These are phyloP conservation scores for Brachionus rubens DNA, from an alignment of 1,140 invertebrate species.

Conservation along the genomic window DNA sequence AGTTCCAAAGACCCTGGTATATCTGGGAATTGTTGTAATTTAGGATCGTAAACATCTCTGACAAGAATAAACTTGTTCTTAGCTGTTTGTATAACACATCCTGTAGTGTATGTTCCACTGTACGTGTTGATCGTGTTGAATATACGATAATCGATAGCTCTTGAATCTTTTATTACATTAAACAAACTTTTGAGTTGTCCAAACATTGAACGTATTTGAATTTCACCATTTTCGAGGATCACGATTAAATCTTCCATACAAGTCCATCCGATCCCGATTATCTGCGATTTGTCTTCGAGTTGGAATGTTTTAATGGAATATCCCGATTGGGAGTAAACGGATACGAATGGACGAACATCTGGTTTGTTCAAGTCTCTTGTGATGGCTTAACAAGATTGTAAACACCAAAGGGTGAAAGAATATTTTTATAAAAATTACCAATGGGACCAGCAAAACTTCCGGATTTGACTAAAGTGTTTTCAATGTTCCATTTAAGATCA, in stretches of 20 bases:
- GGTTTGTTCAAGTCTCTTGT: constrained; percentile 37
- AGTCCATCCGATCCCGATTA: constrained; percentile 41
- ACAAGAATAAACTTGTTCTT: constrained; percentile 33
- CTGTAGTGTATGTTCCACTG: constrained; percentile 20
- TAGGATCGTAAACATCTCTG: constrained; percentile 44
- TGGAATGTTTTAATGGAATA: constrained; percentile 35
- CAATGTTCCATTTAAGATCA: constrained; percentile 44
- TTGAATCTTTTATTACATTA: constrained; percentile 42
- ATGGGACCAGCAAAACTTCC: constrained; percentile 29
- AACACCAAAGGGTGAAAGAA: too few relatives aligned
- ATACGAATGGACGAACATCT: constrained; percentile 12
- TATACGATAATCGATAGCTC: constrained; percentile 24
- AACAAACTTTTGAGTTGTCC: constrained; percentile 23
- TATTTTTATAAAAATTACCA: constrained; percentile 5
- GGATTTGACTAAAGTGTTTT: background rate
- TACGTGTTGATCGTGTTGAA: constrained; percentile 30
- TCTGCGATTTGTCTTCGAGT: constrained; percentile 15
- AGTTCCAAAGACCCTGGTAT: constrained; percentile 8
- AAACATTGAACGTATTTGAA: constrained; percentile 23
- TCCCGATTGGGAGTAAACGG: constrained; percentile 29
- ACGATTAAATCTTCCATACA: constrained; percentile 38
- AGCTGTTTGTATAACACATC: background rate
- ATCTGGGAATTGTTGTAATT: constrained; percentile 41
- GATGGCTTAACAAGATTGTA: constrained; percentile 5
- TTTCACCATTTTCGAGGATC: constrained; percentile 28